Evolutionary conservation across 2,888 invertebrate genomes (phyloP), one percentile per base, ranked within the genome.

Genomic region (Exocentrus adspersus): DNA sequence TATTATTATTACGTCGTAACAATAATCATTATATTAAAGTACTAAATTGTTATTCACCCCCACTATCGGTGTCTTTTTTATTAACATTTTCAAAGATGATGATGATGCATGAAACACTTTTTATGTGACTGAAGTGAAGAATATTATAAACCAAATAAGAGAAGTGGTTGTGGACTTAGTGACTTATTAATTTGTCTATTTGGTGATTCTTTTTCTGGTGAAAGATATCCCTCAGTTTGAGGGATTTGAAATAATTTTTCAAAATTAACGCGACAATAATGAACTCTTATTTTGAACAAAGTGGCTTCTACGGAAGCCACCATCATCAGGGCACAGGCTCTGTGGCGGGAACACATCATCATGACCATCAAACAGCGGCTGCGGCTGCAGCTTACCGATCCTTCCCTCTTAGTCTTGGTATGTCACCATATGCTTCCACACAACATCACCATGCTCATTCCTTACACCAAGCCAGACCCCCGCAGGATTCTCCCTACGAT

Each of bases 201-300:
- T 66, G 65, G 37, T 61, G 54, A 59, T 65, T 63, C 67, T 61
- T 59, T 65, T 61, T 60, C 50, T 61, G 21, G 41, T 28, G 56
- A 69, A 62, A 69, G 65, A 70, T 67, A 75, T 78, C 77, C 77
- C 78, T 78, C 78, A 65, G 24, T 63, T 65, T 67, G 77, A 71
- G 77, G 77, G 77, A 74, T 76, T 58, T 68, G 41, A 63, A 57
- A 69, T 62, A 72, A 69, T 57, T 68, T 50, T 72, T 60, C 78
- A 78, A 78, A 77, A 78, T 78, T 78, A 77, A 78, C 74, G 77
- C 78, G 60, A 73, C 77, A 76, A 89, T 84, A 84, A 95, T 95
- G 95, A 95, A 95, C 92, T 95, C 95, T 83, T 96, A 95, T 85
- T 96, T 95, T 84, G 95, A 95, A 87, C 95, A 95, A 87, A 92